phyloP scores from a whole-genome alignment of 2,888 invertebrate genomes.

The Ecliptopera silaceata region DNA sequence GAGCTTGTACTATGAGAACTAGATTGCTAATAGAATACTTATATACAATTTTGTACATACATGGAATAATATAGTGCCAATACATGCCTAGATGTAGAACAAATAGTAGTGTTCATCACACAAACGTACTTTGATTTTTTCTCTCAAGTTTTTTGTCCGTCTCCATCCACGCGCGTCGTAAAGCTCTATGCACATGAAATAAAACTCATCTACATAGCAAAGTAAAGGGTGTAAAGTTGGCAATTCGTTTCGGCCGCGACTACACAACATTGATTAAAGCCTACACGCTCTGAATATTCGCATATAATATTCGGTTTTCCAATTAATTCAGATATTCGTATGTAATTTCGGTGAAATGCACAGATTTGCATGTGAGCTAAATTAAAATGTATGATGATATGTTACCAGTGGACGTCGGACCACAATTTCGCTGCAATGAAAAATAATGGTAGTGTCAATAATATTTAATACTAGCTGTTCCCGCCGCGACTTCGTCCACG shows the following conservation, averaged over 20 bases:
- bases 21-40: no score
- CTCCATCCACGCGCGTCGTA: slow-evolving; percentile 1
- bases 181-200: slow-evolving; percentile 36
- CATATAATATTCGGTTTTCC: slow-evolving; percentile 51
- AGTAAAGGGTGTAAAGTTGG: slow-evolving; percentile 42
- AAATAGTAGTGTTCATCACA: no score
- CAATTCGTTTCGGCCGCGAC: slow-evolving; percentile 52
- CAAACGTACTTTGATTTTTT: no score
- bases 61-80: no score
- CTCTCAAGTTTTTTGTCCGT: no score
- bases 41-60: no score
- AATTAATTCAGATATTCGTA: slow-evolving; percentile 51
- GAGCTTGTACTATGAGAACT: no score
- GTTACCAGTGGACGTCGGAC: slow-evolving; percentile 27
- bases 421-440: slow-evolving; percentile 35
- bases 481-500: no score
- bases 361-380: slow-evolving; percentile 30
- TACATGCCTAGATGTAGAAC: no score
- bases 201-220: slow-evolving; percentile 58
- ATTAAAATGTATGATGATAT: slow-evolving; percentile 40
- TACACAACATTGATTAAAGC: slow-evolving; percentile 58
- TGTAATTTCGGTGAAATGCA: slow-evolving; percentile 49
- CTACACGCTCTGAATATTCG: slow-evolving; percentile 56
- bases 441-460: slow-evolving; percentile 33
- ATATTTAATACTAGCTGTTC: slow-evolving; percentile 30